Evolutionary conservation across 2,797 vertebrate genomes (phyloP), one percentile per base, ranked within the genome.

Genomic region (Anableps anableps): DNA sequence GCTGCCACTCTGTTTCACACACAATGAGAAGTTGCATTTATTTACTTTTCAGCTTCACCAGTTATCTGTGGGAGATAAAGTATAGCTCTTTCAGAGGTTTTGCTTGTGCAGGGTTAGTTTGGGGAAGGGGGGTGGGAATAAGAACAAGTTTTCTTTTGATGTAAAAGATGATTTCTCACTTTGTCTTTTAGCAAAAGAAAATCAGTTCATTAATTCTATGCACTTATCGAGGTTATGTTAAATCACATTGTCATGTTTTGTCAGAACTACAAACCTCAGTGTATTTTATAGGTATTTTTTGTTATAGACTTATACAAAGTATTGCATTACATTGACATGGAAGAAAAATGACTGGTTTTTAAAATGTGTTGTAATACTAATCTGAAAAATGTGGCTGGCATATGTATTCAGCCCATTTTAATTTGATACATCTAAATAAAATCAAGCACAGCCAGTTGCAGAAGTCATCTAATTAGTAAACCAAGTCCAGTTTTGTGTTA

Each of bases 11-110:
- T 86, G 72, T 83, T 74, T 74, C 71, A 77, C 85, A 89, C 88
- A 86, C 87, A 92, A 85, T 88, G 88, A 87, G 78, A 75, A 80
- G 80, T 87, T 90, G 85, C 93, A 88, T 95, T 95, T 96, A 93
- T 95, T 95, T 95, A 90, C 95, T 94, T 95, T 93, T 85, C 81
- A 73, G 77, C 88, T 83, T 75, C 78, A 29, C 82, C 76, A 74
- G 88, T 95, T 96, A 95, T 96, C 95, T 93, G 72, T n/a, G 26
- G 50, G 72, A 91, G 94, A 96, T 96, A 96, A 95, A 93, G 93
- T 89, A 89, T 84, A 80, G 91, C 85, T 90, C 92, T 93, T 90
- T 83, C 2, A 19, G 79, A 85, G 88, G 88, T 72, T 70, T 45
- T 78, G 75, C 85, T 83, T 82, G 36, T 76, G 74, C 41, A 43